Conservation (phyloP, 1,140 invertebrate species). For the Drosophila ambigua region DNA sequence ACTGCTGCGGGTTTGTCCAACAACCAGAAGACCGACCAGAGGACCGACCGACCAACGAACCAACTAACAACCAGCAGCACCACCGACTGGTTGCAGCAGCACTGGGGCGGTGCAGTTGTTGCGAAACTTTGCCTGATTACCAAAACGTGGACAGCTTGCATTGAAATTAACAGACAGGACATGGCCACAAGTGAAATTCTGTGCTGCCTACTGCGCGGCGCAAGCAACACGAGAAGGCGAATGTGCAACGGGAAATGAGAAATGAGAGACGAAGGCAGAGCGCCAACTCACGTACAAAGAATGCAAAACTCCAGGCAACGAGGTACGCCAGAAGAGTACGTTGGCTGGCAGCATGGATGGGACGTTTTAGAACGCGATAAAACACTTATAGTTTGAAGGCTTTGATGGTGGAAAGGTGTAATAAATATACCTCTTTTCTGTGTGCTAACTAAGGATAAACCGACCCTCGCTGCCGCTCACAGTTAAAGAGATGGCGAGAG, state of each 20-base stretch:
- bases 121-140: conserved; percentile 78
- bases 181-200: conserved; percentile 74
- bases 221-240: not conserved
- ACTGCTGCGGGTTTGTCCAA: conserved; percentile 57
- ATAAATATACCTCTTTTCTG: not conserved
- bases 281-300: conserved; percentile 63
- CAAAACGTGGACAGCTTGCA: conserved; percentile 75
- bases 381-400: no score
- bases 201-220: conserved; percentile 59
- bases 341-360: not conserved
- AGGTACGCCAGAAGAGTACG: conserved; percentile 6
- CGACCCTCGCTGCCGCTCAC: not conserved
- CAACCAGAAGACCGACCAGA: conserved; percentile 42
- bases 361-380: no score
- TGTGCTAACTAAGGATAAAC: no score
- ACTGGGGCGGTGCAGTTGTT: conserved; percentile 67
- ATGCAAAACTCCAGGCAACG: conserved; percentile 42
- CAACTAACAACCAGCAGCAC: conserved; percentile 31
- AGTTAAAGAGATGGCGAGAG: not conserved
- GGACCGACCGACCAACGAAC: conserved; percentile 27
- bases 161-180: conserved; percentile 74
- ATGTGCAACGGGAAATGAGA: conserved; percentile 1
- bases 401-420: no score
- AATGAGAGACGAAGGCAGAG: conserved; percentile 1
- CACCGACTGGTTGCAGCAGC: conserved; percentile 30